Conservation (phyloP, 2,888 invertebrate genomes). For the Watsonalla binaria region DNA sequence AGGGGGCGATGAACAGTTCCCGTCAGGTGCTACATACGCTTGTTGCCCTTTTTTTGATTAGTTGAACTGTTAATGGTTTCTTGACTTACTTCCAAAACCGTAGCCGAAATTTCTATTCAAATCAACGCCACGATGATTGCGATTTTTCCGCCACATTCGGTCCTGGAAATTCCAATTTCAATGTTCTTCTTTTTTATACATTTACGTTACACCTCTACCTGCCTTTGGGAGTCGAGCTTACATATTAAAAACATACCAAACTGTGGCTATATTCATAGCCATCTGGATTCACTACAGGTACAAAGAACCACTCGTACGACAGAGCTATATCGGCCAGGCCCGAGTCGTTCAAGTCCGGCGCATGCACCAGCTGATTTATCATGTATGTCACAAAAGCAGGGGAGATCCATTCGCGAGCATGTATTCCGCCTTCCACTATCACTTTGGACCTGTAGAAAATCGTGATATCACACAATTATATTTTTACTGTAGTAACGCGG, state of each 20-base stretch:
- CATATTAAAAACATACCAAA: slow-evolving; percentile 16
- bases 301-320: slow-evolving; percentile 82
- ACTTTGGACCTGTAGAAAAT: slow-evolving; percentile 57
- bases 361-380: slow-evolving; percentile 67
- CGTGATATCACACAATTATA: not conserved
- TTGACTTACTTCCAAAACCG: slow-evolving; percentile 69
- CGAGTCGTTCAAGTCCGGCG: slow-evolving; percentile 45
- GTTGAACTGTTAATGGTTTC: not conserved
- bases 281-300: slow-evolving; percentile 86
- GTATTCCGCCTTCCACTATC: slow-evolving; percentile 81
- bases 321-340: slow-evolving; percentile 58
- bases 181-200: slow-evolving; percentile 19
- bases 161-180: slow-evolving; percentile 64
- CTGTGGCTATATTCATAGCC: slow-evolving; percentile 29
- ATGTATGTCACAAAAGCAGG: slow-evolving; percentile 81
- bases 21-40: no score
- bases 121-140: slow-evolving; percentile 73
- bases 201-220: slow-evolving; percentile 48
- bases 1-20: no score
- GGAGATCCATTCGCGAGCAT: slow-evolving; percentile 86
- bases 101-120: slow-evolving; percentile 82
- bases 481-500: not conserved
- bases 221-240: no score
- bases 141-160: slow-evolving; percentile 82
- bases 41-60: no score